These are phyloP conservation scores for Apeira syringaria DNA, from an alignment of 2,888 invertebrate genomes.

Conservation along the genomic window DNA sequence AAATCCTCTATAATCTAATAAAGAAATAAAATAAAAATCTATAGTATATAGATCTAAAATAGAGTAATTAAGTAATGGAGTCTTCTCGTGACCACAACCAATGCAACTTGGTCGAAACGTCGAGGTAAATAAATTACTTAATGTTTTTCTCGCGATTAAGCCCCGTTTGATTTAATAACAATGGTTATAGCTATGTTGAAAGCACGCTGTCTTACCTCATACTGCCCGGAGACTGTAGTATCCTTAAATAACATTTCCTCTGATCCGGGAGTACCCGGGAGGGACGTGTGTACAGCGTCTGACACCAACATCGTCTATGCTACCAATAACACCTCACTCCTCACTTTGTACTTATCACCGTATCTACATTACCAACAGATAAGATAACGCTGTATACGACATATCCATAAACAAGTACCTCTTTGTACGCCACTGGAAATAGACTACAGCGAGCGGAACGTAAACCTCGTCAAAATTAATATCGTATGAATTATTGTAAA, in stretches of 20 bases:
- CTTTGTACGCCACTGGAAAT: slow-evolving; percentile 52
- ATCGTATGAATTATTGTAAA: slow-evolving; percentile 24
- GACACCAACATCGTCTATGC: slow-evolving; percentile 71
- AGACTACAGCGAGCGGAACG: slow-evolving; percentile 37
- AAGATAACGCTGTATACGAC: slow-evolving; percentile 56
- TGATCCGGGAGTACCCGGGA: slow-evolving; percentile 39
- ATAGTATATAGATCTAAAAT: too few relatives aligned
- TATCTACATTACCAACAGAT: slow-evolving; percentile 57
- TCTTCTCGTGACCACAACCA: too few relatives aligned
- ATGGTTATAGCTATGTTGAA: too few relatives aligned
- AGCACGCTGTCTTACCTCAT: slow-evolving; percentile 47
- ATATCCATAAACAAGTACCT: slow-evolving; percentile 27
- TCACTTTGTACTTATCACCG: slow-evolving; percentile 48
- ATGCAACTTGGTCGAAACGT: too few relatives aligned
- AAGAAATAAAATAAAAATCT: too few relatives aligned
- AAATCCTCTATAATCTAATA: too few relatives aligned
- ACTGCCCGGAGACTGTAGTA: slow-evolving; percentile 32
- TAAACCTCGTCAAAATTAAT: slow-evolving; percentile 18
- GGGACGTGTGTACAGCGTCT: slow-evolving; percentile 64
- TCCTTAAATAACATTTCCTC: slow-evolving; percentile 32
- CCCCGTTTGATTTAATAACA: too few relatives aligned
- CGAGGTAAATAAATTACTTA: too few relatives aligned
- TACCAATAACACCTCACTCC: slow-evolving; percentile 40
- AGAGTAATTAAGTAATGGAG: too few relatives aligned
- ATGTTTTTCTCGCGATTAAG: too few relatives aligned